A percentile compares a stretch with the other conserved stretches of the same genome.
Conservation (phyloP, 2,888 invertebrate genomes). For the Pseudoips prasinana region DNA sequence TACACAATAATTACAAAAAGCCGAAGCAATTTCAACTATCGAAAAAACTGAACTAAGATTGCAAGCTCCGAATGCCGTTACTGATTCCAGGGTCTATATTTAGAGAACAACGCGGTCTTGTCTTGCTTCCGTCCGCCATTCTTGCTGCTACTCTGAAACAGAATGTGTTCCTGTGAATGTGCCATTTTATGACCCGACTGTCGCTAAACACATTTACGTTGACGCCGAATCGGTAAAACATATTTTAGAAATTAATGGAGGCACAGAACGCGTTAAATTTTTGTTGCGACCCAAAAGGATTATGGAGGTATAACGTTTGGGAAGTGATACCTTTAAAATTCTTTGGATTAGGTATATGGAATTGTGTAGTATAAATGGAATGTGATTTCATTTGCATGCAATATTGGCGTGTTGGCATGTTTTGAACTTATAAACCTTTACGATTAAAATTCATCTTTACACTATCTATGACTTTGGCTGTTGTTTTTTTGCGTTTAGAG, state of each 20-base stretch:
- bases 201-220: conserved; percentile 30
- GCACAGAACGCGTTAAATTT: conserved; percentile 1
- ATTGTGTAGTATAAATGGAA: too few relatives aligned
- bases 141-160: conserved; percentile 28
- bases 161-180: conserved; percentile 32
- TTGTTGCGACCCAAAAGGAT: background rate
- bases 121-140: conserved; percentile 63
- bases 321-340: background rate
- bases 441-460: too few relatives aligned
- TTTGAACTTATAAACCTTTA: too few relatives aligned
- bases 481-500: too few relatives aligned
- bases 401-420: too few relatives aligned
- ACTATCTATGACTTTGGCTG: too few relatives aligned
- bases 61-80: conserved; percentile 21
- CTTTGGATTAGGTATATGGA: too few relatives aligned
- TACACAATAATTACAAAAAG: background rate
- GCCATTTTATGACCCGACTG: conserved; percentile 31
- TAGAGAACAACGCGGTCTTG: conserved; percentile 75
- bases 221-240: conserved; percentile 16
- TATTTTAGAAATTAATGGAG: conserved; percentile 16
- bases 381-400: too few relatives aligned
- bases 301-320: background rate
- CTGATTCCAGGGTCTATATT: conserved; percentile 56
- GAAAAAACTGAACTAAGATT: conserved; percentile 16
- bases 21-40: conserved; percentile 12